phyloP scores from a whole-genome alignment of 2,797 vertebrate genomes.

The Spatula versicolor region DNA sequence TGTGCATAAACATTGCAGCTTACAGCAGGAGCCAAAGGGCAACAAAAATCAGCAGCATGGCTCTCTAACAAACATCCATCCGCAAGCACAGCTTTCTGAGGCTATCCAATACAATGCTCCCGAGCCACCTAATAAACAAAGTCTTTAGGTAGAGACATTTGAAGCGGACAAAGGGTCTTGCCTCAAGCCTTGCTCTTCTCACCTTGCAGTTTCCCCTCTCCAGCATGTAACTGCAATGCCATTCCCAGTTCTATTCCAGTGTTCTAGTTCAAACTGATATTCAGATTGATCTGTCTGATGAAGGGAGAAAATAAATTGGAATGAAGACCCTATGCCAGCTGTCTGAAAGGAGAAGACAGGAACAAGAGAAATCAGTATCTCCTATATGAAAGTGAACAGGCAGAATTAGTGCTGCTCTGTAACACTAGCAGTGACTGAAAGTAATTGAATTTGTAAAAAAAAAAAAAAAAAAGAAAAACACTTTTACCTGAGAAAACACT shows the following conservation, averaged over 20 bases:
- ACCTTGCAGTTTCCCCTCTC: neutral
- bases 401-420: neutral
- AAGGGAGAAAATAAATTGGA: neutral
- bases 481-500: neutral
- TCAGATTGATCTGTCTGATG: neutral
- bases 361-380: neutral
- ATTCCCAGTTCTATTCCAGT: neutral
- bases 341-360: neutral
- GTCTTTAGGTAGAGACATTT: neutral
- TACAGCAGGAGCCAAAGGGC: neutral
- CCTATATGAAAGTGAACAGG: neutral
- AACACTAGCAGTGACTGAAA: neutral
- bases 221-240: neutral
- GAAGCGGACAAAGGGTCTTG: neutral
- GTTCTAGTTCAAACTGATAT: neutral
- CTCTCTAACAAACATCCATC: neutral
- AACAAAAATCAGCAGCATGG: neutral
- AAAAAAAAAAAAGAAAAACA: neutral
- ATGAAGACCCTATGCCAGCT: neutral
- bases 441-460: neutral
- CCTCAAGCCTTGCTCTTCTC: neutral
- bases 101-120: neutral
- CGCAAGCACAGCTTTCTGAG: neutral
- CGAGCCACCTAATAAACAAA: neutral
- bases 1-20: neutral